Evolutionary conservation across 2,797 vertebrate species (phyloP), one percentile per base, ranked within the genome.

Genomic region (Paramormyrops hopkinsi): DNA sequence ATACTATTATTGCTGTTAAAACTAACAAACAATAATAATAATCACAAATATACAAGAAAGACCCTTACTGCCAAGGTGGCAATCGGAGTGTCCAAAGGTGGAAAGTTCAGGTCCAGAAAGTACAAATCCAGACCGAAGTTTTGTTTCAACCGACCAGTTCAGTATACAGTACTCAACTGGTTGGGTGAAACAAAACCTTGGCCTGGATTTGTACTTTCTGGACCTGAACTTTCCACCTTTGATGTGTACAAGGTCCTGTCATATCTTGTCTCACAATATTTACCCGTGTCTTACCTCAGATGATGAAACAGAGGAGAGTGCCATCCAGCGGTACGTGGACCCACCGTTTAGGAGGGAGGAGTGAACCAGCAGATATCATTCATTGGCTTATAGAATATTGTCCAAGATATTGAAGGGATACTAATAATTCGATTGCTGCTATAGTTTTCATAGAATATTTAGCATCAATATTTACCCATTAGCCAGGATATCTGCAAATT

Each of bases 271-370:
- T 29, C 48, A 85, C 83, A 86, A 6, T 14, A 48, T 86, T 25
- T 50, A 14, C 48, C n/a, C 9, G 14, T 41, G 33, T 46, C 19
- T 62, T 44, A 79, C 73, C 73, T 79, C 90, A 79, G 65, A 88
- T 91, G 92, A 69, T 87, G 90, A 92, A 44, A 90, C 91, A 1
- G 90, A 90, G 6, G 92, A 92, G 54, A 93, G 92, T 86, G 69
- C 0, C 0, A n/a, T 91, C 41, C 92, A 93, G 88, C 90, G 92
- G 79, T 88, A 93, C 76, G 2, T 88, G 8, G 33, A 91, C 88
- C 93, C 90, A 1, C 92, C 92, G 88, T 92, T 91, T 91, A 92
- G 91, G 62, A 92, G 89, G 73, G 91, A 93, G 82, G 62, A 89
- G 89, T 93, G 89, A 91, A 37, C 33, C 29, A 86, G 53, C 37